phyloP scores from a whole-genome alignment of 2,113 vertebrate species.

The Dinomys branickii region DNA sequence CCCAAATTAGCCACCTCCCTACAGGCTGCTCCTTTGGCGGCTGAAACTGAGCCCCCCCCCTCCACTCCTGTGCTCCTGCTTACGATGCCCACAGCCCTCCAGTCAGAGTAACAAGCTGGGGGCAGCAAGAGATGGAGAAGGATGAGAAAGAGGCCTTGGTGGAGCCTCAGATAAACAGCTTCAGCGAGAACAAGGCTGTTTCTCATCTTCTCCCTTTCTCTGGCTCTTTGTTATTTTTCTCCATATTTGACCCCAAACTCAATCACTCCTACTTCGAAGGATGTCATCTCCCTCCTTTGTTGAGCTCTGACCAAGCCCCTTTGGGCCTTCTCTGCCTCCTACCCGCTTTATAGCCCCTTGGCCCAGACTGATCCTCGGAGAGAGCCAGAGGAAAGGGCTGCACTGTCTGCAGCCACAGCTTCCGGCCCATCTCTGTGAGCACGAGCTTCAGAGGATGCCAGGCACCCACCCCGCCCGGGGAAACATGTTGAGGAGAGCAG shows the following conservation, averaged over 20 bases:
- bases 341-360: not conserved
- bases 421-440: conserved; percentile 15
- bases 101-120: conserved; percentile 41
- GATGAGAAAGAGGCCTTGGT: not conserved
- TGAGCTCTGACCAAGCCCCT: not conserved
- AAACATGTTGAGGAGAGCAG: conserved; percentile 27
- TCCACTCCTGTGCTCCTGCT: not conserved
- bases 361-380: not conserved
- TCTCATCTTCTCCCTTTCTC: conserved; percentile 34
- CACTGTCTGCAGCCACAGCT: not conserved
- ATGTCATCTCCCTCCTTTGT: not conserved
- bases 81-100: conserved; percentile 55
- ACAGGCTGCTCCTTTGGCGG: conserved; percentile 54
- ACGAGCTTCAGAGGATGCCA: conserved; percentile 29
- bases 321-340: not conserved
- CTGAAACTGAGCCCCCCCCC: conserved; percentile 18
- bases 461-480: conserved; percentile 1
- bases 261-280: not conserved
- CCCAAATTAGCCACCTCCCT: conserved; percentile 72
- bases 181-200: conserved; percentile 1
- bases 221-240: not conserved
- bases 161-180: not conserved
- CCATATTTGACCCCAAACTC: conserved; percentile 19
- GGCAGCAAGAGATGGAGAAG: not conserved
- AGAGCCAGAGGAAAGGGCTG: not conserved